These are phyloP conservation scores for Rallus crepitans DNA, from an alignment of 2,797 vertebrate species.

Conservation along the genomic window DNA sequence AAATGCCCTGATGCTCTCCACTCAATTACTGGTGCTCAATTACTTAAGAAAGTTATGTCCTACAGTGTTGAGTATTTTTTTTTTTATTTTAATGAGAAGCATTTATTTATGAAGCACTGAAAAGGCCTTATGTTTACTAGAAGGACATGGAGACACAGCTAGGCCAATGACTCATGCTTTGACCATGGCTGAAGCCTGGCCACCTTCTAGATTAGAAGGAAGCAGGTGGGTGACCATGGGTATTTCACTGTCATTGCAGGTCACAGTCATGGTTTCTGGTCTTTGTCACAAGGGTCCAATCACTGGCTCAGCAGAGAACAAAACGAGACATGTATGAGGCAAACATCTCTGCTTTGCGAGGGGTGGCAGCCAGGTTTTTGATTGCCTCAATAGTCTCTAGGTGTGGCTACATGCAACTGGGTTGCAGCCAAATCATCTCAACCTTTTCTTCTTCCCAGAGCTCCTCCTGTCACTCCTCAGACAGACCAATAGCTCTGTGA, in stretches of 20 bases:
- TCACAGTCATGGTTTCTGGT: background rate
- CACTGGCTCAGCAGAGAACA: background rate
- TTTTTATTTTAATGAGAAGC: background rate
- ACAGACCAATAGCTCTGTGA: background rate
- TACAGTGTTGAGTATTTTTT: background rate
- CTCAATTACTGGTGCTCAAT: background rate
- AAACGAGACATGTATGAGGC: background rate
- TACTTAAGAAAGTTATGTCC: background rate
- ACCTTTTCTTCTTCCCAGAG: background rate
- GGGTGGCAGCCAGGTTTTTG: background rate
- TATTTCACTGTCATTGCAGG: background rate
- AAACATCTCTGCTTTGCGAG: background rate
- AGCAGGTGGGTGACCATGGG: background rate
- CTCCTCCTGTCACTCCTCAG: background rate
- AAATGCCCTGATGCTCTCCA: background rate
- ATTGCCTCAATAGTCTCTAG: background rate
- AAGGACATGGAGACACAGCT: background rate
- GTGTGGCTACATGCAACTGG: background rate
- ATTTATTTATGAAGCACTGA: background rate
- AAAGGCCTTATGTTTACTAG: background rate
- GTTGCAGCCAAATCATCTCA: background rate
- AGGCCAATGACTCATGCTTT: background rate
- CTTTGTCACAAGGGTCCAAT: background rate
- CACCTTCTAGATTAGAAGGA: background rate
- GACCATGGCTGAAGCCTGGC: accelerated